phyloP scores from a whole-genome alignment of 2,888 invertebrate species.

The Acanthosepion pharaonis region DNA sequence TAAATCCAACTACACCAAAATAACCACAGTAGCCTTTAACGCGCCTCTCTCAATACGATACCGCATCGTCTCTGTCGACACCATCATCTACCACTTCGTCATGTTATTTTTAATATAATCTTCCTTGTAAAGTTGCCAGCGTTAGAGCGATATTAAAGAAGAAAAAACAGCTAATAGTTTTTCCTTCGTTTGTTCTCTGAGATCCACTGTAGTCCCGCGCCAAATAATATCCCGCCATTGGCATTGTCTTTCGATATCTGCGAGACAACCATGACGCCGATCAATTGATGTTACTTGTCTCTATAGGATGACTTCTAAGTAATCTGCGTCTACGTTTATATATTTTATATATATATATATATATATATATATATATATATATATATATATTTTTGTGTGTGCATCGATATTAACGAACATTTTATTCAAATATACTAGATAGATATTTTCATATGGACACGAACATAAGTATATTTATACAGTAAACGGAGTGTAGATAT shows the following conservation, averaged over 20 bases:
- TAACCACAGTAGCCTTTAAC: not conserved
- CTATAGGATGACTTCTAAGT: not conserved
- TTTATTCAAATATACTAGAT: not conserved
- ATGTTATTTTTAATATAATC: slow-evolving; percentile 20
- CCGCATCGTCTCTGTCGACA: not conserved
- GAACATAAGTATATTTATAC: no score
- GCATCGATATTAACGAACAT: not conserved
- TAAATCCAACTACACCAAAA: not conserved
- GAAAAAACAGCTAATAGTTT: not conserved
- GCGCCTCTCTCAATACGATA: not conserved
- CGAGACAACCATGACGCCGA: slow-evolving; percentile 20
- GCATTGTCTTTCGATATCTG: not conserved
- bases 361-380: not conserved
- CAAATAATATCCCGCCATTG: slow-evolving; percentile 1
- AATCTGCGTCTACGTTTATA: not conserved
- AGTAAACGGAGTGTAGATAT: no score
- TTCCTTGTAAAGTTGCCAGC: slow-evolving; percentile 6
- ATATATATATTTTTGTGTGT: not conserved
- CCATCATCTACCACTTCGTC: not conserved
- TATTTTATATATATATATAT: not conserved
- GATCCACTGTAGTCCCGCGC: not conserved
- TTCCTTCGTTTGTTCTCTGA: not conserved
- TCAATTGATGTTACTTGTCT: not conserved
- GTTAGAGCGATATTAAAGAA: not conserved
- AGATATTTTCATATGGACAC: no score